Conservation (phyloP, 2,797 vertebrate species). For the Dendrocincla fuliginosa region DNA sequence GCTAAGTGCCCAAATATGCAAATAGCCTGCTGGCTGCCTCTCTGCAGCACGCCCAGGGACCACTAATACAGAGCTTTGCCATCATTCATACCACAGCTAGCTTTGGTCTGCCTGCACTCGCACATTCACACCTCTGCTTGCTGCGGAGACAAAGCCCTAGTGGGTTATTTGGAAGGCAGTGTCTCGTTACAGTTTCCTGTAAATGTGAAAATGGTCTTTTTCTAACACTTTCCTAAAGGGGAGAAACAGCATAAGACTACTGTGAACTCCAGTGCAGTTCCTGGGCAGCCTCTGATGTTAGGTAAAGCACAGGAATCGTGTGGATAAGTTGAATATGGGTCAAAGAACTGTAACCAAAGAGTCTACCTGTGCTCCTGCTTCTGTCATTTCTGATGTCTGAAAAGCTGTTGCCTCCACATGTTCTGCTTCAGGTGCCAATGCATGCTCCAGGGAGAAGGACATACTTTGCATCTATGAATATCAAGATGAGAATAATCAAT, state of each 20-base stretch:
- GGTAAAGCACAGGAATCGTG: neutral
- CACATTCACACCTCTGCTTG: neutral
- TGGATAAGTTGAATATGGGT: slow-evolving; percentile 55
- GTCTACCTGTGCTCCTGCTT: slow-evolving; percentile 9
- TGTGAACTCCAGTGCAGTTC: neutral
- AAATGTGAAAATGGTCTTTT: slow-evolving; percentile 19
- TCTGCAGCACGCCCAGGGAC: neutral
- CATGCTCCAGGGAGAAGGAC: slow-evolving; percentile 11
- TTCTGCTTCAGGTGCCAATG: slow-evolving; percentile 42
- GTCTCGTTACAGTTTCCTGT: slow-evolving; percentile 34
- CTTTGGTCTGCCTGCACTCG: neutral
- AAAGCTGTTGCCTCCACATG: slow-evolving; percentile 59
- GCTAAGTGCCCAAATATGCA: neutral
- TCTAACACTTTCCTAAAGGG: neutral
- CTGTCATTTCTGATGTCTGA: slow-evolving; percentile 55
- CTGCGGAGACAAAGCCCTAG: neutral
- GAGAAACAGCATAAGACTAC: neutral
- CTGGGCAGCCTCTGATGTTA: neutral
- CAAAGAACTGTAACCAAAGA: slow-evolving; percentile 39
- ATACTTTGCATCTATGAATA: slow-evolving; percentile 25
- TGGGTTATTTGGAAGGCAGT: neutral
- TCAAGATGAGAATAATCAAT: slow-evolving; percentile 35
- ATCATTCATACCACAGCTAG: neutral
- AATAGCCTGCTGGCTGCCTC: slow-evolving; percentile 2
- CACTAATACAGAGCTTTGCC: neutral